Base-by-base conservation (phyloP, 2,888 invertebrate species). In the Agonopterix arenella region DNA sequence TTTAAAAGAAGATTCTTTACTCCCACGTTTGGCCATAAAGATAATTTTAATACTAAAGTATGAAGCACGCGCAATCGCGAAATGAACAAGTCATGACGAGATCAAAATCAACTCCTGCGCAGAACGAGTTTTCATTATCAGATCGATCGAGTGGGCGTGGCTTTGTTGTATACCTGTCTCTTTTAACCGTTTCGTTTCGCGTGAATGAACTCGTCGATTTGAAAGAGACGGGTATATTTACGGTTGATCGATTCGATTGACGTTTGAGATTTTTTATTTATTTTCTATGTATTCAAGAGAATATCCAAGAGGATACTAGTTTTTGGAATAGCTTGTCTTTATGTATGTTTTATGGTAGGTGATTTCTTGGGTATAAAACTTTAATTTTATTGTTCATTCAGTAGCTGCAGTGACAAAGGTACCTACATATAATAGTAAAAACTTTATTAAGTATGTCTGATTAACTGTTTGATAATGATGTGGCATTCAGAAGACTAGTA, bases 11-110 rank as follows among this genome's bases (percentile, higher is more conserved):
- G 48, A 48, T 44, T 71, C 68, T 69, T 58, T 62, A 62, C 77
- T 82, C 84, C 78, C 83, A 84, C 84, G 84, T 73, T 76, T 68
- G 53, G 77, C 65, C 76, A 80, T 82, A 84, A 84, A 84, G 82
- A 84, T 84, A 79, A 69, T 79, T 80, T 79, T 78, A 79, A 80
- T 82, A 79, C 75, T 72, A 74, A 76, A 67, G 16, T 71, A 67
- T 61, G 59, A 65, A 66, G 73, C 78, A 77, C 72, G 75, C 67
- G 69, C 65, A 61, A 64, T 61, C 72, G 73, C 73, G 64, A 73
- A 76, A 67, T 64, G 61, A 67, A 66, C 68, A 68, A 69, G 67
- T 70, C 74, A 72, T 70, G 72, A 69, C 65, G 61, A 78, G 81
- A 82, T 82, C 67, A 49, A 66, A 73, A 82, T 82, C 80, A 59